A percentile compares a stretch with the other conserved stretches of the same genome.
Conservation (phyloP, 2,888 invertebrate genomes). For the Dynastes tityus region DNA sequence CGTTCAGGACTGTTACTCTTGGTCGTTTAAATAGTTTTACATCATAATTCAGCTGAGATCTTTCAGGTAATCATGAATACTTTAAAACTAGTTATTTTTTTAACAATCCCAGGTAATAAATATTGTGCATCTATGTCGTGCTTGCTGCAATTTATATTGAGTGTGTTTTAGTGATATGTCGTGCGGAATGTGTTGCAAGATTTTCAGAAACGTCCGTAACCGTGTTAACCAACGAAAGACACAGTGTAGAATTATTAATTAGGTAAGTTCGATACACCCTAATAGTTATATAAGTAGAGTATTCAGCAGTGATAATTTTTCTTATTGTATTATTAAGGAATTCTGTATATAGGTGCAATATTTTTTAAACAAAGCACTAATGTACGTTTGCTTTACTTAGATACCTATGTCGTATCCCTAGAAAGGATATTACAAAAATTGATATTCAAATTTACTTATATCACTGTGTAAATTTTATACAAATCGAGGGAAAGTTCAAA, state of each 20-base stretch:
- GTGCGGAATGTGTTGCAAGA: conserved; percentile 31
- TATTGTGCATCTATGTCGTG: background rate
- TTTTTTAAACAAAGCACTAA: too few species aligned
- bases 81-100: conserved; percentile 12
- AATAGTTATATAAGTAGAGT: background rate
- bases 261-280: conserved; percentile 30
- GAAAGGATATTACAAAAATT: too few species aligned
- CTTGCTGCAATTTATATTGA: conserved; percentile 1
- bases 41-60: too few species aligned
- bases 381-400: too few species aligned
- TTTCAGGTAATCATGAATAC: conserved; percentile 8
- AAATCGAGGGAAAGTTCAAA: too few species aligned
- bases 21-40: conserved; percentile 5
- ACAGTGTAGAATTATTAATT: conserved; percentile 39
- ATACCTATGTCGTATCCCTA: too few species aligned
- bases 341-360: too few species aligned
- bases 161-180: conserved; percentile 41
- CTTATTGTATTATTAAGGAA: too few species aligned
- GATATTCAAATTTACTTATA: too few species aligned
- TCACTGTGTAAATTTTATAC: too few species aligned
- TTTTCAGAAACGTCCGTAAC: conserved; percentile 45
- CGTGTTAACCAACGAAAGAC: conserved; percentile 47
- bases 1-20: background rate
- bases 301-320: too few species aligned
- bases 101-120: conserved; percentile 37